phyloP scores from a whole-genome alignment of 2,888 invertebrate species.

The Amiota communis region DNA sequence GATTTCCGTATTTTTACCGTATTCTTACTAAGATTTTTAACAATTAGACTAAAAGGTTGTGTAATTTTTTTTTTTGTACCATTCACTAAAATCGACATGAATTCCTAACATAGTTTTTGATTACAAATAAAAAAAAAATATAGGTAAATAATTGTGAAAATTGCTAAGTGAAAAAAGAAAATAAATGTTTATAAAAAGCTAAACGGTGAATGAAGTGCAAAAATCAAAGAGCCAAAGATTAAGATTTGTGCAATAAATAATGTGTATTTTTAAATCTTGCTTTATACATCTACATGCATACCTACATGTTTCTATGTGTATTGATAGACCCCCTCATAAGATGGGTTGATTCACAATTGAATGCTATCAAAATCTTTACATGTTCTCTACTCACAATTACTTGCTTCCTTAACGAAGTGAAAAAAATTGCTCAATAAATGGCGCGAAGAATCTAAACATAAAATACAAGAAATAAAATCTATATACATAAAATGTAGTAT shows the following conservation, averaged over 20 bases:
- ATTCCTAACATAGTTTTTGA: conserved; percentile 49
- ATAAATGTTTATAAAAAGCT: conserved; percentile 37
- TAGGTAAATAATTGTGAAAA: background rate
- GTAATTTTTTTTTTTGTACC: conserved; percentile 39
- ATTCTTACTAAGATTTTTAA: conserved; percentile 37
- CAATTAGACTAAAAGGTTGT: conserved; percentile 53
- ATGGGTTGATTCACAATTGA: background rate
- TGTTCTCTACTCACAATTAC: background rate
- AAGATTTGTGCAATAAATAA: background rate
- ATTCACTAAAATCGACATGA: conserved; percentile 61
- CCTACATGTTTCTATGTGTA: background rate
- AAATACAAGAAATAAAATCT: background rate
- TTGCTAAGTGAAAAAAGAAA: conserved; percentile 20
- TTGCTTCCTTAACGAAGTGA: conserved; percentile 66
- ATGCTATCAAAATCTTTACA: background rate
- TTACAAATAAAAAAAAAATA: conserved; percentile 29
- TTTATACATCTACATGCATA: background rate
- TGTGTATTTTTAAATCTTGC: background rate
- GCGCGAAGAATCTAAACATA: conserved; percentile 30
- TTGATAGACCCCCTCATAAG: background rate
- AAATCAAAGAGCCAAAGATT: background rate
- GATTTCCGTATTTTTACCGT: conserved; percentile 45
- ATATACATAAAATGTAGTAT: too few species aligned
- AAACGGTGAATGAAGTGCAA: conserved; percentile 33
- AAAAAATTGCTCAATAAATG: conserved; percentile 69